Evolutionary conservation across 2,113 vertebrate species (phyloP), one percentile per base, ranked within the genome.

Genomic region (Halcyon malimbica): DNA sequence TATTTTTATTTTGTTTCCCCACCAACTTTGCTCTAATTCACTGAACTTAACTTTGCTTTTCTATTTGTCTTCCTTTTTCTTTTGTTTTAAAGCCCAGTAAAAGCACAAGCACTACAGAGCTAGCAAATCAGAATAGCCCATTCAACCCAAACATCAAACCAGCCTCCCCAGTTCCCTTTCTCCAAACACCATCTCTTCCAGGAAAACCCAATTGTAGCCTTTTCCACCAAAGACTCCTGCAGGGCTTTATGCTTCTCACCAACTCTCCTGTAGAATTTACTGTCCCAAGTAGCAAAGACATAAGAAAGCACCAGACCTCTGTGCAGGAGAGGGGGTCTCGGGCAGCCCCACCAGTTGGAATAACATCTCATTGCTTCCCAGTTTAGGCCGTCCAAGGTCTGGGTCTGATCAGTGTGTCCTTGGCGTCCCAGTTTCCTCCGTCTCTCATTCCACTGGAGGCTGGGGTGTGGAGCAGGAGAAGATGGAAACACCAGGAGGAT

Each of bases 211-310:
- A 0, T 2, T 11, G 8, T 17, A 50, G 24, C 7, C 10, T 57
- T 82, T 57, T 29, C 48, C 70, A 44, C 13, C 53, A 6, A 21
- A 5, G 31, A 31, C 4, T 62, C 62, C 62, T 29, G 19, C 21
- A 0, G 3, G 5, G 29, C 24, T 57, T 26, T 1, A 0, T 10
- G 12, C 29, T 71, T n/a, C 74, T 70, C 37, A 6, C 13, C 26
- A 25, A 7, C 0, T 1, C 31, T n/a, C 25, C 6, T 39, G 51
- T 12, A 39, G 75, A 42, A 75, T 56, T 10, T 12, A 14, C 57
- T 8, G 9, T 44, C 54, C 39, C 21, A 5, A 48, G 35, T 0
- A 15, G 18, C 37, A 67, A 60, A 71, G 14, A 2, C 7, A 1
- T 0, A 5, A 59, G 29, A 59, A 21, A 25, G 16, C 39, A 9